A percentile compares a stretch with the other conserved stretches of the same genome.
Evolutionary conservation across 2,113 vertebrate genomes (phyloP).

Genomic region (Gymnobelideus leadbeateri): DNA sequence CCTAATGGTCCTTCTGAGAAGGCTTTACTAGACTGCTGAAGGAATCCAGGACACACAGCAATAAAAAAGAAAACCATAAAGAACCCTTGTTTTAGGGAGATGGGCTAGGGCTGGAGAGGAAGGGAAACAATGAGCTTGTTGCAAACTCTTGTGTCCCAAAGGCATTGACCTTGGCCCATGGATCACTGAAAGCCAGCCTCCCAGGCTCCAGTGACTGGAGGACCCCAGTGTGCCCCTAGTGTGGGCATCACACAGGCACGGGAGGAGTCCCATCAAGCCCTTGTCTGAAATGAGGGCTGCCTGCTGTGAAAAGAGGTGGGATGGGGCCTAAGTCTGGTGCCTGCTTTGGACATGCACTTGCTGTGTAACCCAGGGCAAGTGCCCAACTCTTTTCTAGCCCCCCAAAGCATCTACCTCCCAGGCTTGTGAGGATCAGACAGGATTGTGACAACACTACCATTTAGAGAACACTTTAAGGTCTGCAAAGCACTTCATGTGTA

Average conservation of each 20-base stretch:
- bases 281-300: background rate
- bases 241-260: no score
- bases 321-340: no score
- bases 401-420: background rate
- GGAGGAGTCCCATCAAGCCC: background rate
- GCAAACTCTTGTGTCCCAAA: background rate
- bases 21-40: background rate
- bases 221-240: no score
- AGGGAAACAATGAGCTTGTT: background rate
- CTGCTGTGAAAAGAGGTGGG: background rate
- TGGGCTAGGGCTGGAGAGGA: background rate
- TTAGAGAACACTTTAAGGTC: background rate
- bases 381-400: background rate
- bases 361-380: background rate
- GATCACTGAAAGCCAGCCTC: background rate
- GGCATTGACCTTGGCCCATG: background rate
- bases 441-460: background rate
- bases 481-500: background rate
- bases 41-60: background rate
- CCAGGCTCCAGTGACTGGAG: background rate
- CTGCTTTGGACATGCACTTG: no score
- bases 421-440: background rate
- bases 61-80: background rate
- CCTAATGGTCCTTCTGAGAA: background rate
- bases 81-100: background rate